Percentiles rank a stretch among this genome's conserved stretches.
Evolutionary conservation across 2,797 vertebrate genomes (phyloP).

Genomic region (Anas bahamensis): DNA sequence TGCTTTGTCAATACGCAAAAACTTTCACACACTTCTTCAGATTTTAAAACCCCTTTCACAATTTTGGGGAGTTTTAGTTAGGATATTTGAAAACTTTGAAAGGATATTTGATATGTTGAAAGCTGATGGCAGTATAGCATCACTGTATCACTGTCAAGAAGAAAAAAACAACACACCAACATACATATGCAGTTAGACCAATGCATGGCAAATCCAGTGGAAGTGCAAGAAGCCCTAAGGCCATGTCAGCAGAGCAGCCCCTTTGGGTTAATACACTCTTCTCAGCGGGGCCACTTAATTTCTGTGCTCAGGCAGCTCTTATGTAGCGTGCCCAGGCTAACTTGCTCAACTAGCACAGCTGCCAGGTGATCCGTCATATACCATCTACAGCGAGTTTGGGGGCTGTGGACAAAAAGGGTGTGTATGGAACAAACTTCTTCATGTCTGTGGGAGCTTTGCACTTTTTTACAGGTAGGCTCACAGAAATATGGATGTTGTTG

Average conservation of each 20-base stretch:
- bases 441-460: neutral
- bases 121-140: neutral
- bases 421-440: neutral
- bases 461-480: neutral
- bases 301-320: neutral
- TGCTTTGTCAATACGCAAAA: neutral
- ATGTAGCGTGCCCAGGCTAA: too few relatives aligned
- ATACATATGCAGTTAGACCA: neutral
- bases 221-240: too few relatives aligned
- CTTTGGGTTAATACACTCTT: neutral
- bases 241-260: neutral
- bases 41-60: neutral
- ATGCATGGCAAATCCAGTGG: neutral
- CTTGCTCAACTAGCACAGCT: too few relatives aligned
- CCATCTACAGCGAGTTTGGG: neutral
- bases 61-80: neutral
- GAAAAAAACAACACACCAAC: neutral
- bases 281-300: neutral
- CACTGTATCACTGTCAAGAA: neutral
- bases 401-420: neutral
- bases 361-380: neutral
- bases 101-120: neutral
- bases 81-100: neutral
- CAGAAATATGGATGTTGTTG: neutral
- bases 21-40: neutral